Percentiles rank a stretch among this genome's conserved stretches.
These are phyloP conservation scores for Holacanthella duospinosa DNA, from an alignment of 2,888 invertebrate species.

Conservation along the genomic window DNA sequence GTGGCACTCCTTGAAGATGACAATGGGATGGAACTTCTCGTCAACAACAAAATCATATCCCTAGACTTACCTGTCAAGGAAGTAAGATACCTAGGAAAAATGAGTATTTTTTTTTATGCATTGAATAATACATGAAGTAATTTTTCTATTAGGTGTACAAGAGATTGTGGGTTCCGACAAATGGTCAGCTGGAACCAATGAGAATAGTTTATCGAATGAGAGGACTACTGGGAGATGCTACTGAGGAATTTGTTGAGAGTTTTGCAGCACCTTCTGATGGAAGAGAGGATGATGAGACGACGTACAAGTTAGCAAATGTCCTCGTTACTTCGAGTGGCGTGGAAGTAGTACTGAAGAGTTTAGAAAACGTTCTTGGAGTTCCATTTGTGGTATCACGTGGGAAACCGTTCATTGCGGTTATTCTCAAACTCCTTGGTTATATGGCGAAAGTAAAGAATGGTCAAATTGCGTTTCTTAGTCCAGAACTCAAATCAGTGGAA, in stretches of 20 bases:
- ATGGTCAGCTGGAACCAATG: conserved; percentile 88
- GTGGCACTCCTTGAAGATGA: conserved; percentile 97
- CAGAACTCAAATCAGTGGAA: conserved; percentile 70
- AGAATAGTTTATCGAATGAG: conserved; percentile 95
- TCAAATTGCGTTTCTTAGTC: conserved; percentile 66
- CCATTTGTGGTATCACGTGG: conserved; percentile 76
- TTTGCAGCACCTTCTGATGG: conserved; percentile 71
- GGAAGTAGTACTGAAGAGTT: conserved; percentile 68
- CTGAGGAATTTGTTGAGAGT: conserved; percentile 95
- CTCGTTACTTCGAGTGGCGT: conserved; percentile 68
- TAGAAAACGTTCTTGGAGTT: conserved; percentile 49
- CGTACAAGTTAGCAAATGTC: conserved; percentile 80
- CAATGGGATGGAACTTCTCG: conserved; percentile 94
- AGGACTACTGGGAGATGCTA: conserved; percentile 92
- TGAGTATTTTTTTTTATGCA: neutral
- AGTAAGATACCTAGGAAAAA: conserved; percentile 43
- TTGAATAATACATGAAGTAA: neutral
- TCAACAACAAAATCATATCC: conserved; percentile 96
- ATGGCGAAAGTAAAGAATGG: conserved; percentile 58
- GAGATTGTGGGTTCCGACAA: conserved; percentile 67
- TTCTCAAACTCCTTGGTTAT: conserved; percentile 76
- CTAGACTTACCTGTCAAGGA: conserved; percentile 92
- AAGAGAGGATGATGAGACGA: conserved; percentile 87
- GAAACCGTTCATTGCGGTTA: conserved; percentile 73
- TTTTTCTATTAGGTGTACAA: conserved; percentile 51